These are phyloP conservation scores for Brachypalpus laphriformis DNA, from an alignment of 2,888 invertebrate genomes.

Conservation along the genomic window DNA sequence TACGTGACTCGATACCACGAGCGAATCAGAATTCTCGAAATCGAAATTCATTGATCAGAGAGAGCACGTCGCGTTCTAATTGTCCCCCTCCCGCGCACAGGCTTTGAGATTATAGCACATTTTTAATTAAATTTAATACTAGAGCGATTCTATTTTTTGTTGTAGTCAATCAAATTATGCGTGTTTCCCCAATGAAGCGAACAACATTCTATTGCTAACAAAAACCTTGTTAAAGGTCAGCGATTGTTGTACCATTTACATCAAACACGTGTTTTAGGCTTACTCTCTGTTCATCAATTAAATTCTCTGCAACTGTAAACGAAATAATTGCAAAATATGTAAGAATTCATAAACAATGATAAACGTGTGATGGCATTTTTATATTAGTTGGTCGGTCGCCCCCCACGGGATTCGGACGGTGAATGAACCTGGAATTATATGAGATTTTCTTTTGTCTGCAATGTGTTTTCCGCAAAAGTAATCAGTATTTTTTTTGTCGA, in stretches of 20 bases:
- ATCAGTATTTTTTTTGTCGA: not conserved
- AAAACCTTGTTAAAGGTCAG: conserved; percentile 1
- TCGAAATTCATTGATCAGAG: not conserved
- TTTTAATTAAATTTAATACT: not conserved
- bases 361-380: not conserved
- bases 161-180: not conserved
- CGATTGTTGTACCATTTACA: not conserved
- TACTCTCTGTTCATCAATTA: not conserved
- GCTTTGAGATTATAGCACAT: not conserved
- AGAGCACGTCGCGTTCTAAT: not conserved
- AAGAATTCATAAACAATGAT: not conserved
- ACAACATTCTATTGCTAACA: not conserved
- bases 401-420: conserved; percentile 3
- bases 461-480: not conserved
- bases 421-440: conserved; percentile 33
- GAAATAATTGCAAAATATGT: not conserved
- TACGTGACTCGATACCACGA: too few relatives aligned
- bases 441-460: not conserved
- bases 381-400: not conserved
- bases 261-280: not conserved
- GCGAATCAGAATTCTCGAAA: not conserved
- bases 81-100: not conserved
- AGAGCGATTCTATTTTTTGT: not conserved
- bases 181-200: not conserved
- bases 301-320: conserved; percentile 4